Percentiles rank a stretch among this genome's conserved stretches.
Evolutionary conservation across 2,797 vertebrate genomes (phyloP).

Genomic region (Coendou prehensilis): DNA sequence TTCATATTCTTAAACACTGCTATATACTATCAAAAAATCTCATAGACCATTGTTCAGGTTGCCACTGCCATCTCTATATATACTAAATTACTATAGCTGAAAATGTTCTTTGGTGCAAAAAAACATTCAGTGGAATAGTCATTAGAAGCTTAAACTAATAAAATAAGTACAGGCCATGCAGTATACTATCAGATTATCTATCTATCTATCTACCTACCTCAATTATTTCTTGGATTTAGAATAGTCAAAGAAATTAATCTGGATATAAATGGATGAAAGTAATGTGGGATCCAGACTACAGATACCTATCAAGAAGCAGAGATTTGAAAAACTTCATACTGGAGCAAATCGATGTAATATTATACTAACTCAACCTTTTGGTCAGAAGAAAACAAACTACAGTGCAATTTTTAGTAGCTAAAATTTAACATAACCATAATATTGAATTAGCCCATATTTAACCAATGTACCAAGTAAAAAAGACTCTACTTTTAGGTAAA

Average conservation of each 20-base stretch:
- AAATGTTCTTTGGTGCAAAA: conserved; percentile 12
- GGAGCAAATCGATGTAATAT: not conserved
- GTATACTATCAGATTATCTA: not conserved
- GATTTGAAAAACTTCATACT: conserved; percentile 20
- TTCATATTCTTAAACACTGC: not conserved
- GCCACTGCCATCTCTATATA: not conserved
- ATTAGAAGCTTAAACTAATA: not conserved
- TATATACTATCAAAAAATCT: not conserved
- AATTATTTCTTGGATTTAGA: conserved; percentile 55
- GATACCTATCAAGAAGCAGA: not conserved
- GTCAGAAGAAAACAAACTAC: conserved; percentile 47
- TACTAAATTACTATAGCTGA: not conserved
- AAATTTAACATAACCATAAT: conserved; percentile 34
- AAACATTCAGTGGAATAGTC: not conserved
- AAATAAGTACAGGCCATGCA: not conserved
- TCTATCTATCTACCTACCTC: not conserved
- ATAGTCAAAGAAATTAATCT: conserved; percentile 51
- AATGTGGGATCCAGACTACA: conserved; percentile 8
- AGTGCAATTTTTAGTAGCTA: not conserved
- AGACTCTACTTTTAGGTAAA: conserved; percentile 8
- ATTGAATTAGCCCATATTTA: conserved; percentile 20
- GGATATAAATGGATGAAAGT: not conserved
- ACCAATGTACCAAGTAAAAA: conserved; percentile 30
- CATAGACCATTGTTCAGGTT: not conserved
- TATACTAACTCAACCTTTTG: not conserved